Evolutionary conservation across 1,140 invertebrate genomes (phyloP), one percentile per base, ranked within the genome.

Genomic region (Oscheius sp.): DNA sequence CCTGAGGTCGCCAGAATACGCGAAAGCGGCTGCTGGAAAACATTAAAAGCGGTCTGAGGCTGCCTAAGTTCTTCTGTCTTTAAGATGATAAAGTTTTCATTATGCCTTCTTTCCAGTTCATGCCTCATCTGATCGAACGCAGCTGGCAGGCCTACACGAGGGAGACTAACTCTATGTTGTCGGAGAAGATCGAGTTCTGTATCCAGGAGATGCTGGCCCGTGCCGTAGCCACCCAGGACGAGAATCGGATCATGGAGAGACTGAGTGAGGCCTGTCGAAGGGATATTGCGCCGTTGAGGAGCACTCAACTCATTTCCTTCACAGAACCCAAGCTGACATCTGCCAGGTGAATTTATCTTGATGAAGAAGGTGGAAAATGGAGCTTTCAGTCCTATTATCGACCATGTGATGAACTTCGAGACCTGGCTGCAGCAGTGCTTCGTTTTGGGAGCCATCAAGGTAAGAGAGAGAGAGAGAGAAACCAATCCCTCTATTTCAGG

Each of bases 381-480:
- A 18, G 32, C 61, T 29, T 26, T 10, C 15, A 63, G 61, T 26
- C 46, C 46, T 67, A 20, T 68, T n/a, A 49, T 59, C 3, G 23
- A 68, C 29, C 23, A 66, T 15, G 52, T 68, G 23, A 31, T 13
- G 18, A 35, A 26, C 23, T 68, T 68, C 28, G 20, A 46, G 18
- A 31, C n/a, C 18, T 68, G 66, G 66, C 66, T 68, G 18, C 45
- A 42, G 45, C 66, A 58, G 46, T 34, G 29, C 29, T 68, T 68
- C 46, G 23, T 68, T 3, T 4, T 68, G 1, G 66, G 52, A 32
- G 66, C 45, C 4, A 38, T n/a, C 15, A 7, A 31, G 63, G 63
- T 65, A 23, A 63, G 13, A 23, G 7, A 58, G 10, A n/a, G 13
- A n/a, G 42, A 45, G 13, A n/a, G 42, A n/a, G 42, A n/a, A n/a